Evolutionary conservation across 2,888 invertebrate genomes (phyloP).

Genomic region (Hydrotaea diabolus): DNA sequence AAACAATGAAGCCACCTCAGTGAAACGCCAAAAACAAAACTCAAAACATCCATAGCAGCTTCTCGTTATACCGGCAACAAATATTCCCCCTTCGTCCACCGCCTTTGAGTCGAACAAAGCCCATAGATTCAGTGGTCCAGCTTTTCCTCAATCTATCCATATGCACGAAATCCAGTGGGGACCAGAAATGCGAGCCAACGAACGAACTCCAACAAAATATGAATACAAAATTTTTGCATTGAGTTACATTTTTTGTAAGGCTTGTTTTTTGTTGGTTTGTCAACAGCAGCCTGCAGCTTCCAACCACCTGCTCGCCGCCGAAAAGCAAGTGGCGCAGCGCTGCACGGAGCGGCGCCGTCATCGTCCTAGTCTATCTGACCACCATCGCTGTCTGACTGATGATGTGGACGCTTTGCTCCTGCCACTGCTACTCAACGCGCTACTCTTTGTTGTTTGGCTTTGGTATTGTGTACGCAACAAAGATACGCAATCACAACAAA

Average conservation of each 20-base stretch:
- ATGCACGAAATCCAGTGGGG: constrained; percentile 40
- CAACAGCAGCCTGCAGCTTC: constrained; percentile 23
- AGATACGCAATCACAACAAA: background rate
- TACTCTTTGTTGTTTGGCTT: background rate
- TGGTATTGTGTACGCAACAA: background rate
- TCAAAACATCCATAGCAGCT: background rate
- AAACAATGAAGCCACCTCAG: background rate
- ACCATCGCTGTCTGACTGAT: background rate
- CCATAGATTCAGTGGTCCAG: constrained; percentile 23
- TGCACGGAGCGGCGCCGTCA: background rate
- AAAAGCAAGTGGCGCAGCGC: background rate
- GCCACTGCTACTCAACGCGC: background rate
- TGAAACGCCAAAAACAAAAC: background rate
- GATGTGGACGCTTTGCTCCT: background rate
- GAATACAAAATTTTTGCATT: constrained; percentile 19
- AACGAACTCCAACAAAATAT: constrained; percentile 13
- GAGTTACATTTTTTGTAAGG: background rate
- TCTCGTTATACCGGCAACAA: background rate
- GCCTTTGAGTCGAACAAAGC: too few species aligned
- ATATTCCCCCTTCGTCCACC: background rate
- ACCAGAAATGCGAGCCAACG: background rate
- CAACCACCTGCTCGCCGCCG: constrained; percentile 9
- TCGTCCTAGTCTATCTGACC: background rate
- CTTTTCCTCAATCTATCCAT: constrained; percentile 19
- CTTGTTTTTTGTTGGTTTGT: background rate